These are phyloP conservation scores for Hermetia illucens DNA, from an alignment of 1,140 invertebrate species.

Conservation along the genomic window DNA sequence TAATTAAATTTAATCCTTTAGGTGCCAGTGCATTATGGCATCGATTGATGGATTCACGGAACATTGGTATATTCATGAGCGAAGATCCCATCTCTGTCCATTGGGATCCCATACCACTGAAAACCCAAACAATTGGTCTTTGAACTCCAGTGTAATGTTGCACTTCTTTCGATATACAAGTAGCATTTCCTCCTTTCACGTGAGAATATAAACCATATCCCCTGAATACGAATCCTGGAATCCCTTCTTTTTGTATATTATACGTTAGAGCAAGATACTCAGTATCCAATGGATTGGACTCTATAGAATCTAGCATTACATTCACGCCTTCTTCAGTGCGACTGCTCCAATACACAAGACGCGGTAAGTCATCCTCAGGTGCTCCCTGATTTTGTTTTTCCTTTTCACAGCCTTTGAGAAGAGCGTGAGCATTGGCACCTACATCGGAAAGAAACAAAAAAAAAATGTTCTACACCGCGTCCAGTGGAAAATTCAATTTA, in stretches of 20 bases:
- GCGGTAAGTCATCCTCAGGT: constrained; percentile 35
- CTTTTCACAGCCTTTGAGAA: constrained; percentile 44
- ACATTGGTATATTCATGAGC: constrained; percentile 48
- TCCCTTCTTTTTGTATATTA: constrained; percentile 37
- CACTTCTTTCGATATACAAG: constrained; percentile 32
- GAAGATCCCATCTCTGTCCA: constrained; percentile 70
- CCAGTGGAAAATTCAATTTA: constrained; percentile 19
- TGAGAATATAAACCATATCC: constrained; percentile 39
- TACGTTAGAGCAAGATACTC: constrained; percentile 42
- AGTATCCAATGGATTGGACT: constrained; percentile 38
- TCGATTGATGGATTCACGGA: constrained; percentile 54
- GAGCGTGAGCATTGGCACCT: constrained; percentile 56
- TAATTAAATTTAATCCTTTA: constrained; percentile 61
- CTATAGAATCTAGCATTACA: constrained; percentile 47
- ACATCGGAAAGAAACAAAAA: no score
- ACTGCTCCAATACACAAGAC: constrained; percentile 39
- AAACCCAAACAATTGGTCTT: constrained; percentile 70
- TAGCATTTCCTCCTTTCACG: constrained; percentile 30
- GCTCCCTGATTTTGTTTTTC: constrained; percentile 35
- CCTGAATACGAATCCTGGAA: constrained; percentile 39
- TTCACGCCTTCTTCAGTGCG: constrained; percentile 49
- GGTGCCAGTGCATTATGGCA: constrained; percentile 57
- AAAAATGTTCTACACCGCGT: no score
- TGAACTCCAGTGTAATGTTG: constrained; percentile 43
- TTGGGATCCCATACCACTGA: constrained; percentile 83